Evolutionary conservation across 2,113 vertebrate species (phyloP), one percentile per base, ranked within the genome.

Genomic region (Mastomys natalensis): DNA sequence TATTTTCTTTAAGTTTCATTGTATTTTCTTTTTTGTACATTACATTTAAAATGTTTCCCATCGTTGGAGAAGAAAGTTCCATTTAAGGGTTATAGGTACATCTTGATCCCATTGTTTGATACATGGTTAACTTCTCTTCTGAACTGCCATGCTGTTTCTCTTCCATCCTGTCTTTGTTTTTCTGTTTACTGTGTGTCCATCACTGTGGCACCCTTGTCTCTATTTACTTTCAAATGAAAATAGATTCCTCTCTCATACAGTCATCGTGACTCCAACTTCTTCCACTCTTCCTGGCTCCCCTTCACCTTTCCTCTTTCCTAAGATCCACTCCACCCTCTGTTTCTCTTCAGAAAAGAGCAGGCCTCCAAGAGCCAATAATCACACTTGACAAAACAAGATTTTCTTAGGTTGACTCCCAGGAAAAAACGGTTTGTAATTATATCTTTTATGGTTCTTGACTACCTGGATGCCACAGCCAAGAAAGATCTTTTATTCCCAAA

Each of bases 371-470:
- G 53, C 53, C n/a, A 81, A 58, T 22, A 58, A 53, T 19, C 48
- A 53, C 34, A 34, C 16, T 16, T 31, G 16, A 24, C 21, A 37
- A 53, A 53, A 78, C 48, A 58, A 58, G 80, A 82, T 40, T 45
- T 24, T 68, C 78, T 78, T 29, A 48, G 43, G 92, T 91, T 95
- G 78, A 87, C 88, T 96, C 96, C 96, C 89, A 91, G 90, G 91
- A 96, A 93, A 93, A 87, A 84, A 96, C 91, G 15, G 58, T 95
- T 93, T 96, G 62, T 93, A 93, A 96, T 53, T 76, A 92, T 92
- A 90, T 91, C 87, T 94, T 77, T 98, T 96, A 92, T 95, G 93
- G 90, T 94, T 97, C 95, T 82, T 94, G 90, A 95, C 89, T 53
- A 96, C 51, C 90, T 94, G 92, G 93, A 96, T 68, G 37, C 90